Evolutionary conservation across 2,113 vertebrate species (phyloP), one percentile per base, ranked within the genome.

Genomic region (Lota lota): DNA sequence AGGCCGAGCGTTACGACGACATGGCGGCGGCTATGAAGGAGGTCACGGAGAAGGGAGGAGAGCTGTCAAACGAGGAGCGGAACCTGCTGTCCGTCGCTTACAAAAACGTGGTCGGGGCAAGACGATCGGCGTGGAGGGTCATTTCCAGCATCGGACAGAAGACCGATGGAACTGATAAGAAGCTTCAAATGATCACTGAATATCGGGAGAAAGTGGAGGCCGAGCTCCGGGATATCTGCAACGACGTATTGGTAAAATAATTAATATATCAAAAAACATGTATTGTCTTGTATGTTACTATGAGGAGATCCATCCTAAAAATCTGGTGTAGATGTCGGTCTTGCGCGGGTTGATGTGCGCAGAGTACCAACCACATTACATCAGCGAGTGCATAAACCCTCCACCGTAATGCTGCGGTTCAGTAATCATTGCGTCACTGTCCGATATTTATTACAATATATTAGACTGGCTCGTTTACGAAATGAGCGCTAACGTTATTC

Each of bases 1-100:
- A 99, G 86, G 95, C 96, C 69, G 97, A 99, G 92, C 96, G 96
- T 88, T 99, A 99, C 64, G 97, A 99, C 53, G 97, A 98, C 84
- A 99, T 99, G 97, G 96, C 96, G 67, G 89, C 93, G 22, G 92
- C 85, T 85, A 99, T 99, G 97, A 98, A 95, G 90, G 89, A 85
- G 59, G 94, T 97, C 67, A 97, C 95, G 1, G 94, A 97, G 93
- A 91, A 86, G 66, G 94, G 94, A 18, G 83, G 75, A 0, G 94
- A 96, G 88, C 93, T 99, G 87, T 93, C 94, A 83, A 96, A 95
- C 74, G 97, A 99, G 85, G 95, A 98, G 84, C 93, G 96, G 89
- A 99, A 99, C 91, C 94, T 98, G 87, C 95, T 99, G 51, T 99
- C 96, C 0, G 97, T 99, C 76, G 95, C 97, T 81, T 98, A 97